phyloP scores from a whole-genome alignment of 2,888 invertebrate species.

The Dryomyza anilis region DNA sequence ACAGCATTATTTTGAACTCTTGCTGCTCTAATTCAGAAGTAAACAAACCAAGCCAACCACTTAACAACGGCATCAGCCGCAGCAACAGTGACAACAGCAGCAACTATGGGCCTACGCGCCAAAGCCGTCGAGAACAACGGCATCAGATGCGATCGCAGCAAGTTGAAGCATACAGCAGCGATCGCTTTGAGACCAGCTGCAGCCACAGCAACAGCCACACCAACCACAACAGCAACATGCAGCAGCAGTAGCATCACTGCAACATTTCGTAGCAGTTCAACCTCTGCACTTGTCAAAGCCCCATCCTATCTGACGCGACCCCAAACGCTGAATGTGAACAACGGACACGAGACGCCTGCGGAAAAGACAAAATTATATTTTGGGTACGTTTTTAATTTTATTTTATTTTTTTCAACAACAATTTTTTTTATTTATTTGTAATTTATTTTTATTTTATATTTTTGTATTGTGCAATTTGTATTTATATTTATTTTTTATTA shows the following conservation, averaged over 20 bases:
- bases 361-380: constrained; percentile 58
- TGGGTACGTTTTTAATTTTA: constrained; percentile 53
- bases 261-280: constrained; percentile 51
- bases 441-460: constrained; percentile 28
- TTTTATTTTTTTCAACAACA: constrained; percentile 36
- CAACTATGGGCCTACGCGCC: constrained; percentile 35
- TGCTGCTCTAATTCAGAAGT: too few relatives aligned
- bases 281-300: constrained; percentile 49
- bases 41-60: too few relatives aligned
- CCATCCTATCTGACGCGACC: constrained; percentile 46
- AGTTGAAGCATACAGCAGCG: background rate
- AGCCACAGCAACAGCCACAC: constrained; percentile 3
- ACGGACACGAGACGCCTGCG: constrained; percentile 54
- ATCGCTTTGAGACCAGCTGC: background rate
- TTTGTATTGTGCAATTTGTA: constrained; percentile 16
- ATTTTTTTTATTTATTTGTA: constrained; percentile 25
- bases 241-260: constrained; percentile 8
- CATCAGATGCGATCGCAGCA: background rate
- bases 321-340: constrained; percentile 58
- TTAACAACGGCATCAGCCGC: background rate
- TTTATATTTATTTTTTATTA: too few relatives aligned
- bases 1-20: background rate
- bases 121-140: constrained; percentile 24
- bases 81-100: background rate
- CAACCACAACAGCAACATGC: constrained; percentile 3